Conservation (phyloP, 2,113 vertebrate species). For the Gymnarchus niloticus region DNA sequence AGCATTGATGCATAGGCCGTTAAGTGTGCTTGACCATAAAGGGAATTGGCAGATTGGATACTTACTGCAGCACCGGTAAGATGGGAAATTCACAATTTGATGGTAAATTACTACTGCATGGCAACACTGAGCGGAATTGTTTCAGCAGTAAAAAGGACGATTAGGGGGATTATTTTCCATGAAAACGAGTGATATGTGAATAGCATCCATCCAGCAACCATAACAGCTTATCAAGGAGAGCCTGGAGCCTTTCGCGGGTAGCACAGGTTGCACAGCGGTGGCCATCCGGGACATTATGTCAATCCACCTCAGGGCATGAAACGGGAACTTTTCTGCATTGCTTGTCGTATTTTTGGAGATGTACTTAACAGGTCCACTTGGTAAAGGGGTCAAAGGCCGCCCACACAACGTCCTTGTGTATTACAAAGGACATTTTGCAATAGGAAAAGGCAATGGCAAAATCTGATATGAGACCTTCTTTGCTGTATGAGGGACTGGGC, state of each 20-base stretch:
- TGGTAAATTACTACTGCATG: background rate
- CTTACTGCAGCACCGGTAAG: background rate
- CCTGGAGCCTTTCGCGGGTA: background rate
- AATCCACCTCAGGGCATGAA: background rate
- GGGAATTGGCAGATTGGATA: background rate
- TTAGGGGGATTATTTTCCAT: background rate
- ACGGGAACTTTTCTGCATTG: background rate
- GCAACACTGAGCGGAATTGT: background rate
- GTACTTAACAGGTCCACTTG: background rate
- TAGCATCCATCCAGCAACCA: background rate
- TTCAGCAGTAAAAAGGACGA: background rate
- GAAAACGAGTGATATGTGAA: background rate
- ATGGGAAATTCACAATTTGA: background rate
- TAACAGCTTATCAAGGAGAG: background rate
- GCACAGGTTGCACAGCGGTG: too few relatives aligned
- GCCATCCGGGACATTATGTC: background rate
- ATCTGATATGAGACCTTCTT: background rate
- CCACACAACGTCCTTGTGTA: background rate
- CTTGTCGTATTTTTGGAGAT: background rate
- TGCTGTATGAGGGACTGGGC: background rate
- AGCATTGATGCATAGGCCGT: background rate
- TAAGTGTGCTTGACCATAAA: background rate
- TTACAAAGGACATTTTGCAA: background rate
- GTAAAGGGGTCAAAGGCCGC: background rate
- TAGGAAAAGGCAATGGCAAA: background rate